Evolutionary conservation across 2,797 vertebrate genomes (phyloP).

Genomic region (Babyrousa celebensis): DNA sequence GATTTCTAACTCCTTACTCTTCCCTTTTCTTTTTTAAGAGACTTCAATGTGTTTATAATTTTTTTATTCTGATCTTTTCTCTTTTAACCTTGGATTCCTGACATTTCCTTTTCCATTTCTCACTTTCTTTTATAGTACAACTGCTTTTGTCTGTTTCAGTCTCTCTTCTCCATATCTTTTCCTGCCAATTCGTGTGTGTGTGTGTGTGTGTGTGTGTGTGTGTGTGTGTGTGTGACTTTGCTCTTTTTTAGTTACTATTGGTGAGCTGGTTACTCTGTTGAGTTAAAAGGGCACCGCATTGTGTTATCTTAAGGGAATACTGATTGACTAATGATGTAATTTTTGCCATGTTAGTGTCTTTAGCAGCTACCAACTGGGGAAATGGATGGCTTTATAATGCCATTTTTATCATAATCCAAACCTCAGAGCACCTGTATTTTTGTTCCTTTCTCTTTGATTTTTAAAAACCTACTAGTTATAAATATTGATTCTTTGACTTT

Average conservation of each 20-base stretch:
- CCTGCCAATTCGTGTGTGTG: background rate
- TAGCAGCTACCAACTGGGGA: constrained; percentile 19
- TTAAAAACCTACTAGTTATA: constrained; percentile 49
- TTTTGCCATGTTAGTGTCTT: constrained; percentile 49
- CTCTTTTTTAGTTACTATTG: constrained; percentile 35
- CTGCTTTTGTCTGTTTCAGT: constrained; percentile 63
- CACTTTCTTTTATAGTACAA: constrained; percentile 59
- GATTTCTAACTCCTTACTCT: constrained; percentile 34
- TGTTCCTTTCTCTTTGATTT: constrained; percentile 67
- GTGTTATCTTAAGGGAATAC: constrained; percentile 55
- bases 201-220: background rate
- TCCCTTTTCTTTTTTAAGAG: constrained; percentile 52
- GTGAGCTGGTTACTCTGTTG: constrained; percentile 30
- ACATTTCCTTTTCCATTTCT: constrained; percentile 75
- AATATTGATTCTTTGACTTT: constrained; percentile 68
- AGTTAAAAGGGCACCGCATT: constrained; percentile 68
- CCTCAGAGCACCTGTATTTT: constrained; percentile 37
- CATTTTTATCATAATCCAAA: constrained; percentile 48
- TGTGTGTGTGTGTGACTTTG: constrained; percentile 52
- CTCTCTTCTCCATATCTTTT: constrained; percentile 33
- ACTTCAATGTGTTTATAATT: background rate
- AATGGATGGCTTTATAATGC: constrained; percentile 46
- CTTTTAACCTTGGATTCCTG: constrained; percentile 78
- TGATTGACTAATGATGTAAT: constrained; percentile 80
- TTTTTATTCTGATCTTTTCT: constrained; percentile 72